These are phyloP conservation scores for Turritopsis dohrnii DNA, from an alignment of 30 jellyfish, hydroid and myxozoan genomes.

Conservation along the genomic window DNA sequence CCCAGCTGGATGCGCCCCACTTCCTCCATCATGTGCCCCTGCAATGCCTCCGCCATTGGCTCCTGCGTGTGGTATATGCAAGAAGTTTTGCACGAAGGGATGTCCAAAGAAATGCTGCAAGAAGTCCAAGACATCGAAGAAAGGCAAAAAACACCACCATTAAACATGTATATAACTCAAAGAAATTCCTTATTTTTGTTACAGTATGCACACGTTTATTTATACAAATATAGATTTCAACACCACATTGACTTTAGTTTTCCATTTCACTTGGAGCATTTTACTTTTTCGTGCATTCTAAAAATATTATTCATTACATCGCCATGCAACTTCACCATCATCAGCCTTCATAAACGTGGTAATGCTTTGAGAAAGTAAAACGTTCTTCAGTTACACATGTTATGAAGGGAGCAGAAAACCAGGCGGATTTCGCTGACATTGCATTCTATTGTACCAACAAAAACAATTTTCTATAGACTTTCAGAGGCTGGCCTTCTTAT, in stretches of 20 bases:
- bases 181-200: not conserved
- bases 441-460: constrained; percentile 8
- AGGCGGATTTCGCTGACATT: not conserved
- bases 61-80: constrained; percentile 43
- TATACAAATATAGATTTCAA: not conserved
- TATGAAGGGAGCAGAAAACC: constrained; percentile 43
- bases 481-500: constrained; percentile 22
- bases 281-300: constrained; percentile 1
- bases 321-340: not conserved
- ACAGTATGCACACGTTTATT: not conserved
- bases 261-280: not conserved
- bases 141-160: constrained; percentile 31
- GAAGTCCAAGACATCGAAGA: constrained; percentile 24
- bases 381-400: not conserved
- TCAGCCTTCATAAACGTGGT: not conserved
- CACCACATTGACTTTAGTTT: not conserved
- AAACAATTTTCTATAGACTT: not conserved
- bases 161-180: not conserved
- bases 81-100: constrained; percentile 50
- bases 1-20: constrained; percentile 26
- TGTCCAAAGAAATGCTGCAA: constrained; percentile 52
- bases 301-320: not conserved
- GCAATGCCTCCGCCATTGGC: constrained; percentile 28
- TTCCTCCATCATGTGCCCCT: constrained; percentile 31
- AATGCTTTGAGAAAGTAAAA: not conserved